Percentiles rank a stretch among this genome's conserved stretches.
These are phyloP conservation scores for Barbus barbus DNA, from an alignment of 2,113 vertebrate genomes.

Conservation along the genomic window DNA sequence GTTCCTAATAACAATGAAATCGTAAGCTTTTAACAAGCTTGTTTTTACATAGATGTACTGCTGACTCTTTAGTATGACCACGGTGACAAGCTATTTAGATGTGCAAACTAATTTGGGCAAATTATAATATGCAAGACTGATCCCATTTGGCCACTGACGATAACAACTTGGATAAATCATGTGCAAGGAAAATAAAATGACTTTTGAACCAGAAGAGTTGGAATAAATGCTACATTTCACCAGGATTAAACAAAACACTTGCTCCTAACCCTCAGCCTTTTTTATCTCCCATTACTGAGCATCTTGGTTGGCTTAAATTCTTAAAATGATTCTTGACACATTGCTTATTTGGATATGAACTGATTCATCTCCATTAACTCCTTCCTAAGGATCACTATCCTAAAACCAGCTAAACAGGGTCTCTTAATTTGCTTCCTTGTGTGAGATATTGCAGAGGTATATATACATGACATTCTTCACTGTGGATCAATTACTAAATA, in stretches of 20 bases:
- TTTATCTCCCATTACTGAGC: not conserved
- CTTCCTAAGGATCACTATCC: not conserved
- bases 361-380: not conserved
- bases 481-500: not conserved
- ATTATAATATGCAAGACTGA: not conserved
- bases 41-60: not conserved
- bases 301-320: not conserved
- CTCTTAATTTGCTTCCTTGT: too few species aligned
- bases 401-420: not conserved
- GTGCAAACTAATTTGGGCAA: not conserved
- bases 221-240: not conserved
- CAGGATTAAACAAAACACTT: not conserved
- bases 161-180: not conserved
- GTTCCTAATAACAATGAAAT: not conserved
- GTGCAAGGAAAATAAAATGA: not conserved
- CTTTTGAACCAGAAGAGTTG: not conserved
- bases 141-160: not conserved
- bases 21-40: constrained; percentile 2
- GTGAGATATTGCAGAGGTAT: too few species aligned
- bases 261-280: not conserved
- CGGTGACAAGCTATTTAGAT: constrained; percentile 8
- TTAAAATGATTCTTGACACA: not conserved
- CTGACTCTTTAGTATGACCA: not conserved
- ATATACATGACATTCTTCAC: not conserved
- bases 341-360: not conserved